phyloP scores from a whole-genome alignment of 2,113 vertebrate species.

The Struthidea cinerea region DNA sequence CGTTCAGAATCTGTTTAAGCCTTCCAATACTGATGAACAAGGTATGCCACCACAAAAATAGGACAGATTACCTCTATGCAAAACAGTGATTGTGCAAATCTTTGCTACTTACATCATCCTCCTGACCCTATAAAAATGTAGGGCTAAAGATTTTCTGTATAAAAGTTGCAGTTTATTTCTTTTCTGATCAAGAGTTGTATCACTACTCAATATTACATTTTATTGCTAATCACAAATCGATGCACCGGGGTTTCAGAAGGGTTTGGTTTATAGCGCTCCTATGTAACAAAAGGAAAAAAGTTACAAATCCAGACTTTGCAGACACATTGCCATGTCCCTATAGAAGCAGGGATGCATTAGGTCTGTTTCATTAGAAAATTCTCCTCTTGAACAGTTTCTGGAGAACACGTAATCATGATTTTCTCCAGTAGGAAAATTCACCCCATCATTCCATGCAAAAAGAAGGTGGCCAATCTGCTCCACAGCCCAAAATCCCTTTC shows the following conservation, averaged over 20 bases:
- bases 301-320: slow-evolving; percentile 71
- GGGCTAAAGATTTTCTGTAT: slow-evolving; percentile 44
- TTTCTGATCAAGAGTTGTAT: slow-evolving; percentile 66
- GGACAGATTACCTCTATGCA: neutral
- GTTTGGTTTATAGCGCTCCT: slow-evolving; percentile 78
- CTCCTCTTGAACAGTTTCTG: slow-evolving; percentile 7
- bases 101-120: neutral
- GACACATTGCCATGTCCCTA: slow-evolving; percentile 64
- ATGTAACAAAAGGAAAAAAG: slow-evolving; percentile 70
- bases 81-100: slow-evolving; percentile 33
- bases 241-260: slow-evolving; percentile 73
- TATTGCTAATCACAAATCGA: slow-evolving; percentile 76
- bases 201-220: slow-evolving; percentile 68
- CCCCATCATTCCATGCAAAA: slow-evolving; percentile 31
- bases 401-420: neutral
- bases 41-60: neutral
- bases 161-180: slow-evolving; percentile 49
- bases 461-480: slow-evolving; percentile 4
- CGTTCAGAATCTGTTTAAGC: neutral
- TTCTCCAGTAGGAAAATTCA: slow-evolving; percentile 36
- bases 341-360: slow-evolving; percentile 42
- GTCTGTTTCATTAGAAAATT: slow-evolving; percentile 58
- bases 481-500: slow-evolving; percentile 5
- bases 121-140: slow-evolving; percentile 46
- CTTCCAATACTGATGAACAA: neutral